phyloP scores from a whole-genome alignment of 92 coral and sea anemone genomes.

The Pocillopora meandrina region DNA sequence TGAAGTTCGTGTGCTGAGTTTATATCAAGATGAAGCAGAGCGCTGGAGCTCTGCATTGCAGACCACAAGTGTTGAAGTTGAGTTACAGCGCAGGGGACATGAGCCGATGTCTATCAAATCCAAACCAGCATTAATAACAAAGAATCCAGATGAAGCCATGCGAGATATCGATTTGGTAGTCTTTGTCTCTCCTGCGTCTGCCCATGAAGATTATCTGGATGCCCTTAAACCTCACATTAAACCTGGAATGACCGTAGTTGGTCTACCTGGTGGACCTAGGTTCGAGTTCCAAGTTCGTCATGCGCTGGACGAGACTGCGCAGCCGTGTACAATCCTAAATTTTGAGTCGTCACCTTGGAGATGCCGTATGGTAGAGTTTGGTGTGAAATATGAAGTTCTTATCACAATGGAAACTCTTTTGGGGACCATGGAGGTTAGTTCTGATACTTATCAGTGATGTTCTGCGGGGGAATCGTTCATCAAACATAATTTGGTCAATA shows the following conservation, averaged over 20 bases:
- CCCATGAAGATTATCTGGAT: constrained; percentile 63
- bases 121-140: constrained; percentile 60
- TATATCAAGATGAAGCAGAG: constrained; percentile 71
- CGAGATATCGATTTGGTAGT: constrained; percentile 72
- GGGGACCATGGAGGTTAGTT: constrained; percentile 46
- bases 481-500: no score
- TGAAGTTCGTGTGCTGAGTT: constrained; percentile 60
- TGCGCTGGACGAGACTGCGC: constrained; percentile 50
- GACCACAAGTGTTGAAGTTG: constrained; percentile 47
- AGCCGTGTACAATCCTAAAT: constrained; percentile 53
- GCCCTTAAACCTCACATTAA: constrained; percentile 53
- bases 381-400: constrained; percentile 56
- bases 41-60: constrained; percentile 58
- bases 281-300: constrained; percentile 62
- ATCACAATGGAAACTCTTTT: constrained; percentile 48
- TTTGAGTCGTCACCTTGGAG: constrained; percentile 81
- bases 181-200: constrained; percentile 69
- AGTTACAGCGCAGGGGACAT: constrained; percentile 35
- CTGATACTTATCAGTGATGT: no score
- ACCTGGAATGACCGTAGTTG: constrained; percentile 68
- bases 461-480: no score
- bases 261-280: constrained; percentile 71
- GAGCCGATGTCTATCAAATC: constrained; percentile 34
- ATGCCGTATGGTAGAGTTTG: constrained; percentile 62
- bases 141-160: constrained; percentile 69